Conservation (phyloP, 2,113 vertebrate genomes). For the Australoheros scitulus region DNA sequence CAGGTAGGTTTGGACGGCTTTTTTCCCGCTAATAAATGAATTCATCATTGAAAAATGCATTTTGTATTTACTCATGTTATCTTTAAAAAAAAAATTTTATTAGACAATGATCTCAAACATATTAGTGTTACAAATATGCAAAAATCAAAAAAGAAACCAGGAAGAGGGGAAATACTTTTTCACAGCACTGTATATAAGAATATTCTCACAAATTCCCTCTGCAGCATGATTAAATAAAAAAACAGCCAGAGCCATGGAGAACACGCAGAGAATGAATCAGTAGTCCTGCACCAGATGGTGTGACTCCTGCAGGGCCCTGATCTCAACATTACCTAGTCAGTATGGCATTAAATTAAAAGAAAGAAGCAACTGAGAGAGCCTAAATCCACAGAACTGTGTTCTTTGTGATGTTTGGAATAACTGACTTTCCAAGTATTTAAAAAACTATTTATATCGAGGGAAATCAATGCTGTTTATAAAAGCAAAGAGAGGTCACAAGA, state of each 20-base stretch:
- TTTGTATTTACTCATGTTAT: not conserved
- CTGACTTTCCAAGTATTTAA: not conserved
- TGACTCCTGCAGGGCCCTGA: not conserved
- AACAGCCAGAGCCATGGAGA: not conserved
- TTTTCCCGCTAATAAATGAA: not conserved
- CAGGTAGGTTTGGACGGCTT: not conserved
- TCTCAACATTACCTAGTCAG: not conserved
- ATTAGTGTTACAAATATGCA: not conserved
- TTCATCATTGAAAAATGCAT: not conserved
- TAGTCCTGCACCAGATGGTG: slow-evolving; percentile 5
- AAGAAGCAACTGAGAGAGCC: not conserved
- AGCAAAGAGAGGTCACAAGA: not conserved
- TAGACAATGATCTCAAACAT: not conserved
- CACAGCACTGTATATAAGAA: not conserved
- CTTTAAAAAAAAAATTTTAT: too few relatives aligned
- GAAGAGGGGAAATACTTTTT: not conserved
- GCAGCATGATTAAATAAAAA: not conserved
- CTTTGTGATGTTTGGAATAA: not conserved
- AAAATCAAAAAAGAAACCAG: not conserved
- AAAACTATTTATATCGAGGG: not conserved
- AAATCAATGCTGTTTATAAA: not conserved
- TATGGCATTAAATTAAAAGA: slow-evolving; percentile 3
- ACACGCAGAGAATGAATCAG: not conserved
- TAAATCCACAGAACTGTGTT: slow-evolving; percentile 3
- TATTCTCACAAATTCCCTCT: not conserved